These are phyloP conservation scores for Pedionomus torquatus DNA, from an alignment of 2,113 vertebrate species.

Conservation along the genomic window DNA sequence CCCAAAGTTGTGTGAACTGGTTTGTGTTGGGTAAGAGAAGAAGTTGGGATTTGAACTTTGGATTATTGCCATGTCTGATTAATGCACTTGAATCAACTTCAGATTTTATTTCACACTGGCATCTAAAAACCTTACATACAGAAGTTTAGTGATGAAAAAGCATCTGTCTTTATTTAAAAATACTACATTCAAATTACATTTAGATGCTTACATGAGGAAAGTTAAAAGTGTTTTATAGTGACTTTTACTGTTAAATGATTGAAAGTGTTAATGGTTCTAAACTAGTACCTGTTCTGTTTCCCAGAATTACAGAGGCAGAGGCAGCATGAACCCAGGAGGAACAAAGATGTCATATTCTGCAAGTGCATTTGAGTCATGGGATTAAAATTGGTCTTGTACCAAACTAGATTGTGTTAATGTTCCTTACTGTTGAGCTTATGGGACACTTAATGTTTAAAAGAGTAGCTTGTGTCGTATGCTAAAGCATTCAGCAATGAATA, in stretches of 20 bases:
- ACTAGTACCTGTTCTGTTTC: not conserved
- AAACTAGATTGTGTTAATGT: not conserved
- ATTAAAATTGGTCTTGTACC: constrained; percentile 46
- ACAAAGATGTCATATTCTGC: constrained; percentile 14
- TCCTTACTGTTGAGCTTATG: not conserved
- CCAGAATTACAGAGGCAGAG: constrained; percentile 59
- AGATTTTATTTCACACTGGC: no score
- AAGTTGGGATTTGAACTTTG: not conserved
- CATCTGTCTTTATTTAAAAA: not conserved
- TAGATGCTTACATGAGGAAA: not conserved
- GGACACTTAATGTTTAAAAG: constrained; percentile 26
- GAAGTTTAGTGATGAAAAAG: not conserved
- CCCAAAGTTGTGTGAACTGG: not conserved
- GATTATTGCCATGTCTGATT: not conserved
- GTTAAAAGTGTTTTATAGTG: not conserved
- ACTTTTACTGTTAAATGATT: not conserved
- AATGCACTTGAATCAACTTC: no score
- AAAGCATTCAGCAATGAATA: not conserved
- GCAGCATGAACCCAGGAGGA: not conserved
- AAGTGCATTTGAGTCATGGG: constrained; percentile 68
- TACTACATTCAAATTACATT: not conserved
- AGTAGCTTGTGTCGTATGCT: not conserved
- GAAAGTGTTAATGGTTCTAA: not conserved
- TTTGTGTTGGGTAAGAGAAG: not conserved
- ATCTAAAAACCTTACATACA: not conserved